Base-by-base conservation (phyloP, 2,113 vertebrate genomes). In the Xenotilapia caudafasciata region DNA sequence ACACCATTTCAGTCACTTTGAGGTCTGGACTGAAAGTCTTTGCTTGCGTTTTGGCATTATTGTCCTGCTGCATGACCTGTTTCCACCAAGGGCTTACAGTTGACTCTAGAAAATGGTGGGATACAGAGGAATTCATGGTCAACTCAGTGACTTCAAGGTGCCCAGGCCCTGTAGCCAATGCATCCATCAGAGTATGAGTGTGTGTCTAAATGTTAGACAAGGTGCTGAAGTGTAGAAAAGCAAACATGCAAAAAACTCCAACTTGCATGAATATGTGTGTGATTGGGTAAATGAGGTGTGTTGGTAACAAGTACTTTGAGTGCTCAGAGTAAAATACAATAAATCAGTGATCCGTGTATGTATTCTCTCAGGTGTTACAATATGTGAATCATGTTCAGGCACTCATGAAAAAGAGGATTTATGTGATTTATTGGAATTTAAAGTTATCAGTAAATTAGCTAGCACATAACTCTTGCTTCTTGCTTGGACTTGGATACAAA, bases 381-480 rank as follows among this genome's bases (percentile, higher is more conserved):
- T 68, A 40, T 14, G 65, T 70, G 35, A 14, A 9, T 70, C 65
- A 70, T 40, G n/a, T 42, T 70, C n/a, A 70, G 12, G 12, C 7
- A 5, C 62, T 6, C 62, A 40, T 3, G 35, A 40, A 68, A 68
- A 68, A 6, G 5, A 70, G 65, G 65, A 70, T 70, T 40, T 42
- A 70, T 40, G 12, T 42, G 35, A 70, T 73, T 26, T 45, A 45
- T 0, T 26, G 38, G 40, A 26, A 40, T 26, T 73, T 26, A 42
- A 73, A 45, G 68, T 45, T 40, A 68, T 38, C n/a, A 40, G 33
- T 68, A 38, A 21, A 40, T 68, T 45, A 73, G 68, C 35, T 70
- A 70, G 62, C 40, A 17, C 21, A 17, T 73, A 26, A 45, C 13
- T 62, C 58, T 0, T 62, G 31, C 58, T 62, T 35, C 62, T 68